phyloP scores from a whole-genome alignment of 2,797 vertebrate species.

The Pseudomugil tenellus region DNA sequence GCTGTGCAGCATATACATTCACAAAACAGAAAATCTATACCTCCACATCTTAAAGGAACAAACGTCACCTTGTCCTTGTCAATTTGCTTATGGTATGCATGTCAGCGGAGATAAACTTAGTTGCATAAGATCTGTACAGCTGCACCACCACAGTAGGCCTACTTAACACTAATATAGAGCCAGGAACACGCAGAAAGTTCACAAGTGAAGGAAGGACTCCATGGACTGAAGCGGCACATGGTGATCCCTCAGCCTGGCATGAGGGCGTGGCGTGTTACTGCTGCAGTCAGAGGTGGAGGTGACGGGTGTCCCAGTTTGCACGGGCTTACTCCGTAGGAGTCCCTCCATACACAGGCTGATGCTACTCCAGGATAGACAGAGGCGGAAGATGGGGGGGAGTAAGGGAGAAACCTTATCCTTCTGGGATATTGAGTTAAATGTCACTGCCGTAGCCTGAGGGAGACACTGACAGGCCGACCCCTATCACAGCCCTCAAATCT shows the following conservation, averaged over 20 bases:
- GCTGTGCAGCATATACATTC: not conserved
- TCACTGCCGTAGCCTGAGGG: conserved; percentile 76
- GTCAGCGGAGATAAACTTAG: conserved; percentile 75
- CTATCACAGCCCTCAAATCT: conserved; percentile 73
- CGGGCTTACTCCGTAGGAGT: conserved; percentile 52
- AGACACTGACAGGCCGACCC: conserved; percentile 82
- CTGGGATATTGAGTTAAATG: conserved; percentile 87
- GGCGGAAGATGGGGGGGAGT: conserved; percentile 63
- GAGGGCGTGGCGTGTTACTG: conserved; percentile 60
- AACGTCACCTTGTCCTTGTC: conserved; percentile 49
- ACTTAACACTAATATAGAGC: conserved; percentile 71
- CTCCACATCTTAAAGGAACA: conserved; percentile 42
- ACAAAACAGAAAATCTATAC: conserved; percentile 16
- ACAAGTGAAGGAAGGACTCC: conserved; percentile 24
- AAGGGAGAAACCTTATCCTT: conserved; percentile 78
- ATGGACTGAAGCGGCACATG: conserved; percentile 54
- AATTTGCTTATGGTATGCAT: conserved; percentile 56
- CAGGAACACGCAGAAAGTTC: conserved; percentile 66
- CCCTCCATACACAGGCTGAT: conserved; percentile 36
- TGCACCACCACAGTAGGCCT: conserved; percentile 39
- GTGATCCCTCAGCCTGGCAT: conserved; percentile 62
- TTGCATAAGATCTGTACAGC: conserved; percentile 67
- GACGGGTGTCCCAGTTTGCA: conserved; percentile 58
- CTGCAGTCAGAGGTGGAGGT: conserved; percentile 27
- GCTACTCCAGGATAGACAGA: conserved; percentile 59